Base-by-base conservation (phyloP, 2,888 invertebrate genomes). In the Drosophila ochracea region DNA sequence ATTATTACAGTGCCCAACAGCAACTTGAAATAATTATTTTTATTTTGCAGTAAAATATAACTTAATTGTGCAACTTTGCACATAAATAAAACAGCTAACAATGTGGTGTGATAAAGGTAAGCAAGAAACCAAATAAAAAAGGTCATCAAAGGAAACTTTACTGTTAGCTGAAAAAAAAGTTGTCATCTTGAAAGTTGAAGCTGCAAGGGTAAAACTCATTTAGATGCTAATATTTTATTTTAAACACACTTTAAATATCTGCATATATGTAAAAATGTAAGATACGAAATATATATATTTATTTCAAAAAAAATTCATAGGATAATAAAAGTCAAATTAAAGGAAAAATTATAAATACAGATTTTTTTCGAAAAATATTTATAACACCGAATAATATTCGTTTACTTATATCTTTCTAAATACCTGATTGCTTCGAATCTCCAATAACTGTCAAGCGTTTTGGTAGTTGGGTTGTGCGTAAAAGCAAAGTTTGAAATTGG, bases 11-110 rank as follows among this genome's bases (percentile, higher is more conserved):
- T 57, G 58, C 54, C 43, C 58, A 54, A 52, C 63, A 57, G 65
- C 61, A 78, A 79, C 73, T 68, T 71, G 78, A 57, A 78, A 78
- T 76, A 72, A 78, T 80, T 78, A 78, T 82, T 79, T 73, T 73
- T 73, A 71, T 73, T 83, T 73, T 76, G 67, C 82, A 65, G 78
- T 73, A 58, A 78, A 76, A 76, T 61, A 72, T 70, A 82, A 79
- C 59, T 81, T 77, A 75, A 83, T 83, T 83, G 83, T 81, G 59
- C 61, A 83, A 83, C 83, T 83, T 83, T 81, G 30, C 65, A 57
- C 83, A 83, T 83, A 83, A 83, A 83, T 83, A 76, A 81, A 70
- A 61, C 61, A 60, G 72, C 77, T 76, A 74, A 83, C 72, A 80
- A 82, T 82, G 76, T 73, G 80, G 76, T 68, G 60, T 76, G 73